A percentile compares a stretch with the other conserved stretches of the same genome.
phyloP scores from a whole-genome alignment of 2,888 invertebrate species.

The Pristionchus mayeri region DNA sequence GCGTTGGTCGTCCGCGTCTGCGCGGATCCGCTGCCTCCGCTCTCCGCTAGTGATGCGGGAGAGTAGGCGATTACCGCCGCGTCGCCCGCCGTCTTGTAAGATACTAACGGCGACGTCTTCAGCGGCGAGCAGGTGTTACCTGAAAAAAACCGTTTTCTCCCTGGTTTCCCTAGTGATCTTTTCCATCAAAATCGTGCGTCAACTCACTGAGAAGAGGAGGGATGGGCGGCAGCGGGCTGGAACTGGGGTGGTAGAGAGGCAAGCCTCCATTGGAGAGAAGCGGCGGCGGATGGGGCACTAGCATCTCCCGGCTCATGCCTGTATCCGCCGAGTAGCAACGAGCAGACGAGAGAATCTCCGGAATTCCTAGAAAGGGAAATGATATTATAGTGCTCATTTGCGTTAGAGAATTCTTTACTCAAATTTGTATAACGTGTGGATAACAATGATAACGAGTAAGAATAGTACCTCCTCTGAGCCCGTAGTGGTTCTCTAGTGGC shows the following conservation, averaged over 20 bases:
- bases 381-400: too few relatives aligned
- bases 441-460: too few relatives aligned
- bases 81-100: constrained; percentile 12
- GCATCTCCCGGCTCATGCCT: constrained; percentile 62
- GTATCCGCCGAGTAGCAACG: constrained; percentile 64
- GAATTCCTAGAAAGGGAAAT: neutral
- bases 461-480: neutral
- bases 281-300: constrained; percentile 53
- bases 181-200: neutral
- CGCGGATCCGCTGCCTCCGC: constrained; percentile 34
- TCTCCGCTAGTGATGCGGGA: constrained; percentile 44
- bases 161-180: neutral
- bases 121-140: constrained; percentile 28
- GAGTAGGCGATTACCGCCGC: constrained; percentile 36
- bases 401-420: too few relatives aligned
- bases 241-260: constrained; percentile 17
- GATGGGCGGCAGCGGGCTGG: constrained; percentile 37
- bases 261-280: constrained; percentile 45
- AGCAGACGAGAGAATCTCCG: constrained; percentile 51
- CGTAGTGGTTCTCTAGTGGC: constrained; percentile 33
- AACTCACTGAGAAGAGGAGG: constrained; percentile 43
- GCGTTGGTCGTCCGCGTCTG: constrained; percentile 53
- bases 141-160: neutral
- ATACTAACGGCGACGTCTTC: constrained; percentile 10
- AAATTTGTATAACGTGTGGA: too few relatives aligned